phyloP scores from a whole-genome alignment of 2,113 vertebrate genomes.

The Sphyrna mokarran region DNA sequence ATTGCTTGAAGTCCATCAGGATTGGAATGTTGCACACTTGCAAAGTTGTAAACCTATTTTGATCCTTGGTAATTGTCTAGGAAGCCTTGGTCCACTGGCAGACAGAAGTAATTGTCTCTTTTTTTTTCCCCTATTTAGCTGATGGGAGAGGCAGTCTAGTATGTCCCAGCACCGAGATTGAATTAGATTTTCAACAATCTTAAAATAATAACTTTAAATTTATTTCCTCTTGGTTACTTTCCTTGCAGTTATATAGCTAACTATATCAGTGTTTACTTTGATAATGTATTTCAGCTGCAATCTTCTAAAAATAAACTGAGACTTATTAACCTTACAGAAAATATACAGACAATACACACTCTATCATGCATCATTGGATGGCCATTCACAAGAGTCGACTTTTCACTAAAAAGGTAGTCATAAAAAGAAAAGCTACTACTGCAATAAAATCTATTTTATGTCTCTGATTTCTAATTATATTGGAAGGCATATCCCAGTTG shows the following conservation, averaged over 20 bases:
- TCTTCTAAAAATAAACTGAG: neutral
- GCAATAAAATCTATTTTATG: conserved; percentile 31
- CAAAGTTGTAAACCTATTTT: neutral
- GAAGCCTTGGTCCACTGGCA: conserved; percentile 9
- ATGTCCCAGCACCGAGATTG: neutral
- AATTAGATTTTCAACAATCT: neutral
- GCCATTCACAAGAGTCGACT: neutral
- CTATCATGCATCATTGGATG: neutral
- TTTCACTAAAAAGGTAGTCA: neutral
- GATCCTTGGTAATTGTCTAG: neutral
- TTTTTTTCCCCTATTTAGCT: neutral
- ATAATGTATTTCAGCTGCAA: neutral
- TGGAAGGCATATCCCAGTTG: neutral
- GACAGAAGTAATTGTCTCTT: neutral
- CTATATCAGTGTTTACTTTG: conserved; percentile 1
- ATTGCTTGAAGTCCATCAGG: neutral
- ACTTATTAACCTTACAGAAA: neutral
- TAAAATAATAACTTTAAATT: neutral
- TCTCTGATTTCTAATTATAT: conserved; percentile 32
- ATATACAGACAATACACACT: neutral
- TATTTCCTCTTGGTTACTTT: neutral
- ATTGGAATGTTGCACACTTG: neutral
- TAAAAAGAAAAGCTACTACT: neutral
- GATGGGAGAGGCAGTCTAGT: neutral
- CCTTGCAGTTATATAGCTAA: neutral